phyloP scores from a whole-genome alignment of 2,888 invertebrate species.

The Orthonychiurus folsomi region DNA sequence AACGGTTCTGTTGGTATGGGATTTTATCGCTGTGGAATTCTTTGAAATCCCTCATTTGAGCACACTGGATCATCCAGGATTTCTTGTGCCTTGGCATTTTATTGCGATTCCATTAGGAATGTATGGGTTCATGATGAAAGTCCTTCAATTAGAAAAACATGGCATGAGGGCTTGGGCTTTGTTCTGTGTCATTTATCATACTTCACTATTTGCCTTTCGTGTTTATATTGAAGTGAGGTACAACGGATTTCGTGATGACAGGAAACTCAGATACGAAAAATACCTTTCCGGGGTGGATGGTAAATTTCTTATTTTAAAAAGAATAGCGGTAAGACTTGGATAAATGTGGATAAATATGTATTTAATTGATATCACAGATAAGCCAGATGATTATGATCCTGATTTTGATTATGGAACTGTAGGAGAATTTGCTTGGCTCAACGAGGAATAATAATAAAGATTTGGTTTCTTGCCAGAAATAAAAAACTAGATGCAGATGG shows the following conservation, averaged over 20 bases:
- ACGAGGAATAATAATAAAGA: too few species aligned
- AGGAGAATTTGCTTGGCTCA: too few species aligned
- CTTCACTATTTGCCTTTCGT: background rate
- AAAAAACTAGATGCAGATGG: too few species aligned
- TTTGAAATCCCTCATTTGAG: background rate
- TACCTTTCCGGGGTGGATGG: background rate
- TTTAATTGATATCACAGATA: too few species aligned
- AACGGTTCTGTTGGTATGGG: background rate
- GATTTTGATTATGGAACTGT: constrained; percentile 1
- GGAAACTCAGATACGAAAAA: background rate
- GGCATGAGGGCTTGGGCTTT: background rate
- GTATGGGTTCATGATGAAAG: background rate
- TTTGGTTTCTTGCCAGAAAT: too few species aligned
- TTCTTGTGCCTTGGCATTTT: background rate
- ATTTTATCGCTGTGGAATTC: background rate
- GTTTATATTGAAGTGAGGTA: background rate
- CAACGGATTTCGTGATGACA: background rate
- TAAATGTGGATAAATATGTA: too few species aligned
- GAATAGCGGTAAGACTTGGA: too few species aligned
- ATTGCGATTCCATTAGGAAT: background rate
- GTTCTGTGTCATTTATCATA: background rate
- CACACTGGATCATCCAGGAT: background rate
- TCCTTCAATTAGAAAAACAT: background rate
- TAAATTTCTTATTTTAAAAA: too few species aligned
- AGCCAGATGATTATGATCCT: background rate